Base-by-base conservation (phyloP, 2,113 vertebrate species). In the Falco punctatus region DNA sequence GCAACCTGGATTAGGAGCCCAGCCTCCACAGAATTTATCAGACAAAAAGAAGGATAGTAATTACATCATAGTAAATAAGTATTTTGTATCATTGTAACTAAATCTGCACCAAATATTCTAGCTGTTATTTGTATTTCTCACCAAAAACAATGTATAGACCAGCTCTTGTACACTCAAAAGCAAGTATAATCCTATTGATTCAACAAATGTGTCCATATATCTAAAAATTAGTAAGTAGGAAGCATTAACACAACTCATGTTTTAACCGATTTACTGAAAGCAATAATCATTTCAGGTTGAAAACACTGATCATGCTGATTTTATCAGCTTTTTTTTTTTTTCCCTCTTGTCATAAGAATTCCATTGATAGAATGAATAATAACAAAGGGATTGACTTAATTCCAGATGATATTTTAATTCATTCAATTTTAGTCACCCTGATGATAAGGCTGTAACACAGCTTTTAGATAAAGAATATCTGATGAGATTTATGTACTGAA, bases 341-440 rank as follows among this genome's bases (percentile, higher is more conserved):
- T 55, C 9, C 4, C 28, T 46, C 33, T 92, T 73, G n/a, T 92
- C 73, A 61, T 97, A 89, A 96, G 44, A 78, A 93, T 96, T 86
- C 92, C 22, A 26, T 81, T 96, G 81, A 96, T 86, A 90, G 94
- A 95, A 74, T 52, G 12, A 90, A 71, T 81, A 94, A 96, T 95
- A 97, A 96, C 51, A 83, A 93, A 93, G 97, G 85, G 70, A 95
- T 95, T 83, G 48, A 86, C 65, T 96, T 92, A 83, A 97, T 96
- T 96, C 87, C 59, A 70, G 92, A 87, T 95, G 97, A 95, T 86
- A 96, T 93, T 96, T 93, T 94, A 96, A 87, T 97, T 95, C 20
- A 71, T 96, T 95, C 81, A 22, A 55, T 89, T 96, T 97, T 92
- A 92, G 84, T 95, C 75, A 90, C 86, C 81, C 77, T 95, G 72